Conservation (phyloP, 2,888 invertebrate species). For the Lamellibrachia satsuma region DNA sequence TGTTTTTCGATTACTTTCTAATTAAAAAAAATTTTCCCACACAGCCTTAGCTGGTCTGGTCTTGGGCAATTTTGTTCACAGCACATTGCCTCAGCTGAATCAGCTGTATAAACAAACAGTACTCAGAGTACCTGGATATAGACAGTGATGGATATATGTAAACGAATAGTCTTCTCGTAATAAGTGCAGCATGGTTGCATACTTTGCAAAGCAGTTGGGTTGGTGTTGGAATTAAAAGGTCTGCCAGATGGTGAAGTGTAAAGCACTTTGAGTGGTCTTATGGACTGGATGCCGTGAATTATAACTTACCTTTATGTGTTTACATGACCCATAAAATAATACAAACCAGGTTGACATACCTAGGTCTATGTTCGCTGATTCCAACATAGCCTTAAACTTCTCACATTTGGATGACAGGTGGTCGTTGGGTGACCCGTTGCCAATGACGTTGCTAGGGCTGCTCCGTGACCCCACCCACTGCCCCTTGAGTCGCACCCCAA, state of each 20-base stretch:
- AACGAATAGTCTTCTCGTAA: background rate
- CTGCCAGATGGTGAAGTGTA: no score
- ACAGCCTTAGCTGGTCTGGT: no score
- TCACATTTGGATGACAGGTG: slow-evolving; percentile 77
- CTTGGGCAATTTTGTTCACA: no score
- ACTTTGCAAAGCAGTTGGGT: no score
- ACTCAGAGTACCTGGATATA: background rate
- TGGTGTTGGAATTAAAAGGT: no score
- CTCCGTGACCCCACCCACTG: slow-evolving; percentile 41
- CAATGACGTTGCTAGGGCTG: background rate
- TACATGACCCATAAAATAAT: background rate
- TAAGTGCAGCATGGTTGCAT: no score
- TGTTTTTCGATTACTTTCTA: no score
- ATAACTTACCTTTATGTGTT: background rate
- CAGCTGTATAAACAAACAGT: background rate
- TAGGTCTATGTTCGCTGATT: slow-evolving; percentile 81
- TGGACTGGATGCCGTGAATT: background rate
- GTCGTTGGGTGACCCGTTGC: slow-evolving; percentile 53
- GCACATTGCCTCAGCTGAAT: no score
- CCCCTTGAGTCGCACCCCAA: slow-evolving; percentile 60
- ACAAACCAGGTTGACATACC: slow-evolving; percentile 49
- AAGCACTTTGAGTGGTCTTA: background rate
- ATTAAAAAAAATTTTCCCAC: no score
- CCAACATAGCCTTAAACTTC: slow-evolving; percentile 82
- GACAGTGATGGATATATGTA: no score